Evolutionary conservation across 2,113 vertebrate genomes (phyloP).

Genomic region (Alligator mississippiensis): DNA sequence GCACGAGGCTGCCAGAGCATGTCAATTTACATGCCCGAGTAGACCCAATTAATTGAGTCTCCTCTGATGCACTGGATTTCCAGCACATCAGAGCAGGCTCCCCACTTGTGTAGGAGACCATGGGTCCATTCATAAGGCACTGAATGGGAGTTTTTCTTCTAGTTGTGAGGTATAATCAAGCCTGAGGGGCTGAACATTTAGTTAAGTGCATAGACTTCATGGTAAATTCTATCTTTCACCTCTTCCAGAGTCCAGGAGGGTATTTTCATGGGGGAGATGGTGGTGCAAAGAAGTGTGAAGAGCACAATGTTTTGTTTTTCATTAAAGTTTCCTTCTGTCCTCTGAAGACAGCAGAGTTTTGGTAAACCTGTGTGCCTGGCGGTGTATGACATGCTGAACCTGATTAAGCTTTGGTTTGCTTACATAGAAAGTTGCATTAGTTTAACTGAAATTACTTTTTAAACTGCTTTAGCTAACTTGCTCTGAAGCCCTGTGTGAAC

Average conservation of each 20-base stretch:
- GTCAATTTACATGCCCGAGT: too few species aligned
- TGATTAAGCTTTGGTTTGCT: background rate
- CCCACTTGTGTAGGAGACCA: background rate
- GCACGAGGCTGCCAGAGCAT: too few species aligned
- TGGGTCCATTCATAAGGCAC: background rate
- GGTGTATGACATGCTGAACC: background rate
- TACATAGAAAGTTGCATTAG: too few species aligned
- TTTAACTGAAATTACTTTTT: too few species aligned
- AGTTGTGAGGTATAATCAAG: rapidly evolving
- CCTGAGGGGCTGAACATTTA: background rate
- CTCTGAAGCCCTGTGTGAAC: too few species aligned
- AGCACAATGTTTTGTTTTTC: background rate
- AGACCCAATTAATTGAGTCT: too few species aligned
- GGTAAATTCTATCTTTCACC: background rate
- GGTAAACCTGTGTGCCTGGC: background rate
- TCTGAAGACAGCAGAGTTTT: background rate
- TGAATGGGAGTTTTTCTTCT: rapidly evolving
- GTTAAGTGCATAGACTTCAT: background rate
- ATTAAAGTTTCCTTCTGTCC: background rate
- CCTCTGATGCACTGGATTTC: too few species aligned
- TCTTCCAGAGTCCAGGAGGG: background rate
- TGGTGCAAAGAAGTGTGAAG: background rate
- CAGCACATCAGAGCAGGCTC: too few species aligned
- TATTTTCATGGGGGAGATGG: background rate
- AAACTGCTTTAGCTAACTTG: too few species aligned